Evolutionary conservation across 2,888 invertebrate genomes (phyloP).

Genomic region (Tanytarsus gracilentus): DNA sequence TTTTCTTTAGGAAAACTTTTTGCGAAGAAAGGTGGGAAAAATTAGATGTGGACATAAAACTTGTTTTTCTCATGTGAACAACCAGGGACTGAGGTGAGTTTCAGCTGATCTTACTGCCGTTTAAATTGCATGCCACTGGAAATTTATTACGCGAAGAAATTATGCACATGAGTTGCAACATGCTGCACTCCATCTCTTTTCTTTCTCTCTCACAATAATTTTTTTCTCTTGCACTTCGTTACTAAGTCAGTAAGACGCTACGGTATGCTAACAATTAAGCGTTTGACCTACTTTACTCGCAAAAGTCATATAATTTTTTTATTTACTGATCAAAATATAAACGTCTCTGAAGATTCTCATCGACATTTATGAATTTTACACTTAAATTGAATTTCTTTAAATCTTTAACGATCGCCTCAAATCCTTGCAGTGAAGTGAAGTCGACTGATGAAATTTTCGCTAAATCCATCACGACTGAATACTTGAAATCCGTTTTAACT

Average conservation of each 20-base stretch:
- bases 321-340: background rate
- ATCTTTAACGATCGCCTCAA: constrained; percentile 16
- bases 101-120: background rate
- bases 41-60: background rate
- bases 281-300: background rate
- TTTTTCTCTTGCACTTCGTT: background rate
- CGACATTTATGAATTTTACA: background rate
- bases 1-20: background rate
- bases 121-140: constrained; percentile 1
- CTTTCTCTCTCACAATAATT: constrained; percentile 10
- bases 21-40: constrained; percentile 24
- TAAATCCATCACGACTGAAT: constrained; percentile 57
- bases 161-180: constrained; percentile 15
- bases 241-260: background rate
- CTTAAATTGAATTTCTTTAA: constrained; percentile 3
- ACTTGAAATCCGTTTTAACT: constrained; percentile 40
- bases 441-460: constrained; percentile 55
- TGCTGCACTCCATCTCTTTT: background rate
- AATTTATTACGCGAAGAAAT: constrained; percentile 1
- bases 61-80: background rate
- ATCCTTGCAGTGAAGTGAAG: constrained; percentile 56
- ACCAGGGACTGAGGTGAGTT: background rate
- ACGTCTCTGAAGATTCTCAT: constrained; percentile 2
- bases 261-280: too few relatives aligned
- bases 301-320: background rate